A percentile compares a stretch with the other conserved stretches of the same genome.
Conservation (phyloP, 2,113 vertebrate genomes). For the Agapornis roseicollis region DNA sequence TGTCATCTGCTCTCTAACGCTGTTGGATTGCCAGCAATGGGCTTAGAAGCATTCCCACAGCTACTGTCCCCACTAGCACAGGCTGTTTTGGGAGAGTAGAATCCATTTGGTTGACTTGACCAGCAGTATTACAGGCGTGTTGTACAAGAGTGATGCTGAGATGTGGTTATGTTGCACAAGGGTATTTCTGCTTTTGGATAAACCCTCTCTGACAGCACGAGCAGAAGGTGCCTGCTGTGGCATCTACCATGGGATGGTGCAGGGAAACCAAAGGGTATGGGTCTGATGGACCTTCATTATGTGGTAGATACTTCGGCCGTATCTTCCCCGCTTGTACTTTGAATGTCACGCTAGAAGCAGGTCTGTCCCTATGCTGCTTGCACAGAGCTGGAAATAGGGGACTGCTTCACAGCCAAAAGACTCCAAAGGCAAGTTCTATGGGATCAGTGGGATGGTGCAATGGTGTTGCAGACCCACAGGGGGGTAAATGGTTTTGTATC, state of each 20-base stretch:
- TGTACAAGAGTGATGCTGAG: neutral
- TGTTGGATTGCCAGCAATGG: neutral
- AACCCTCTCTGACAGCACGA: slow-evolving; percentile 49
- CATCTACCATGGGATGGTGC: neutral
- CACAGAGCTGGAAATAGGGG: neutral
- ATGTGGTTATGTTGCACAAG: neutral
- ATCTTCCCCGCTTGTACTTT: neutral
- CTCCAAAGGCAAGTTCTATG: neutral
- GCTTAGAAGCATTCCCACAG: neutral
- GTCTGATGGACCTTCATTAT: neutral
- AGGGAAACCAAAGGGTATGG: neutral
- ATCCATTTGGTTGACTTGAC: neutral
- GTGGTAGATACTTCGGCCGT: neutral
- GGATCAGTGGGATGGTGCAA: neutral
- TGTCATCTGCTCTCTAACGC: neutral
- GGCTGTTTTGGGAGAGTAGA: neutral
- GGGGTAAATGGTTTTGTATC: neutral
- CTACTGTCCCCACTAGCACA: neutral
- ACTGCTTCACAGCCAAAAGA: neutral
- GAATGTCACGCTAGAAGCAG: neutral
- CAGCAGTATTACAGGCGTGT: neutral
- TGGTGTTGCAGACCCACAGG: neutral
- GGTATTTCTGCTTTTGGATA: neutral
- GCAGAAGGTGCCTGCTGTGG: neutral
- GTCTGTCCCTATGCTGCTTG: neutral